phyloP scores from a whole-genome alignment of 1,140 invertebrate genomes.

The Drosophila burlai region DNA sequence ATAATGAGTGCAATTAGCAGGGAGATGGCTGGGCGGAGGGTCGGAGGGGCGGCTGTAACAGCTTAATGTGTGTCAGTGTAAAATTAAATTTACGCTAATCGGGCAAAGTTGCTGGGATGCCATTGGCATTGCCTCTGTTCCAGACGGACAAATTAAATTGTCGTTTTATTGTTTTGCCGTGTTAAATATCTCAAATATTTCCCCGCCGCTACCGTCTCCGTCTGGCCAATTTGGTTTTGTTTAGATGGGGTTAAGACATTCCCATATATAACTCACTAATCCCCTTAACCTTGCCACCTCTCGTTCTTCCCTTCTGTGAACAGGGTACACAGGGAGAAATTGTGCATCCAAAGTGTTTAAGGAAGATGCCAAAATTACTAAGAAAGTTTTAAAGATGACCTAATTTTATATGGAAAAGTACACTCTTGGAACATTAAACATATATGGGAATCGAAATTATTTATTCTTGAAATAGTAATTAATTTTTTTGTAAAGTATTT shows the following conservation, averaged over 20 bases:
- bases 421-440: too few species aligned
- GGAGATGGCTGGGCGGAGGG: not conserved
- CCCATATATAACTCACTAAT: slow-evolving; percentile 79
- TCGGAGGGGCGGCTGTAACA: slow-evolving; percentile 36
- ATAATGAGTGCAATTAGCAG: slow-evolving; percentile 79
- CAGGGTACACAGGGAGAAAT: slow-evolving; percentile 7
- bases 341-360: not conserved
- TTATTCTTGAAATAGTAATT: not conserved
- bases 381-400: too few species aligned
- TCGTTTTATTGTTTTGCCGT: slow-evolving; percentile 79
- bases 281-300: slow-evolving; percentile 46
- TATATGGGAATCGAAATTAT: not conserved
- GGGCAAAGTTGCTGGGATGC: slow-evolving; percentile 35
- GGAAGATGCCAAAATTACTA: not conserved
- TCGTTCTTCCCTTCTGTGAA: not conserved
- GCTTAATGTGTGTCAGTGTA: slow-evolving; percentile 80
- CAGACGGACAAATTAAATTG: slow-evolving; percentile 75
- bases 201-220: slow-evolving; percentile 38
- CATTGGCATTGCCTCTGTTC: slow-evolving; percentile 38
- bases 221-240: slow-evolving; percentile 74
- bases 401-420: too few species aligned
- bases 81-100: slow-evolving; percentile 82
- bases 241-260: slow-evolving; percentile 83
- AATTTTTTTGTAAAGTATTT: not conserved
- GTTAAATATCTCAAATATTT: slow-evolving; percentile 78